phyloP scores from a whole-genome alignment of 2,113 vertebrate species.

The Ctenodactylus gundi region DNA sequence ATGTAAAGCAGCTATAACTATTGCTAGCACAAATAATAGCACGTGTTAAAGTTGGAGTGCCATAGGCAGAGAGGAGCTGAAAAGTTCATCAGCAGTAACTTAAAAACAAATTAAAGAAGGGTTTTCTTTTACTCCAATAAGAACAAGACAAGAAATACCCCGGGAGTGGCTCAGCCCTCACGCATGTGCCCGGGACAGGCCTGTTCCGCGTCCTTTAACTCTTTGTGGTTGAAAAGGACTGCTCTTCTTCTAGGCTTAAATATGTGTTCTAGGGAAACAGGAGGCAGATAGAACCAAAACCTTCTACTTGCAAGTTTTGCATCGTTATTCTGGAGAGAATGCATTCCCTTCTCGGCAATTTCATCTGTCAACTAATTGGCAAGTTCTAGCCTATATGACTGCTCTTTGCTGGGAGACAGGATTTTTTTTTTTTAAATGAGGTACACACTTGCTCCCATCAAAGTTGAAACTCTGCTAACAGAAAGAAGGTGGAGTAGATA shows the following conservation, averaged over 20 bases:
- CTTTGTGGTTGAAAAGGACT: not conserved
- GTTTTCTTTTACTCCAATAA: not conserved
- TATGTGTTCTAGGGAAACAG: not conserved
- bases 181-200: not conserved
- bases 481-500: not conserved
- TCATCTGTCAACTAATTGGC: not conserved
- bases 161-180: not conserved
- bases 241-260: not conserved
- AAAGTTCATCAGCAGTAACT: not conserved
- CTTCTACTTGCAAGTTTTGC: not conserved
- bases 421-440: slow-evolving; percentile 1
- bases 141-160: not conserved
- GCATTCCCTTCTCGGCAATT: not conserved
- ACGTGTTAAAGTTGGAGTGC: not conserved
- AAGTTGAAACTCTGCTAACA: not conserved
- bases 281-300: not conserved
- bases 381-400: not conserved
- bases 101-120: not conserved
- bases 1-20: not conserved
- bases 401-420: not conserved
- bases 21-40: not conserved
- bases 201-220: not conserved
- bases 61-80: not conserved
- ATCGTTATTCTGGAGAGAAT: not conserved
- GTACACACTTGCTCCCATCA: not conserved